Conservation (phyloP, 1,140 invertebrate genomes). For the Drosophila cardini region DNA sequence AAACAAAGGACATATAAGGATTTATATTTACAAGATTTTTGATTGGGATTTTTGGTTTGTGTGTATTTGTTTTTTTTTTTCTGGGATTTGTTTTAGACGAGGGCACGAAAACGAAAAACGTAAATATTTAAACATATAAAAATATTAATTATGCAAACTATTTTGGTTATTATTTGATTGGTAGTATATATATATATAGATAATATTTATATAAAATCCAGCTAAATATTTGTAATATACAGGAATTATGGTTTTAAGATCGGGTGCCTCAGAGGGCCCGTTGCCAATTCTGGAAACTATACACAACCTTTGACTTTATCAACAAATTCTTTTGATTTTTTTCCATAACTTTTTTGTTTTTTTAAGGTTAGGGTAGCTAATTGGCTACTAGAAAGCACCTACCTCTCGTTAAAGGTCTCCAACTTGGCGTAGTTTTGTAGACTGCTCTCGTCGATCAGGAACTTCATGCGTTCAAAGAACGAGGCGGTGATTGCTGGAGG, state of each 20-base stretch:
- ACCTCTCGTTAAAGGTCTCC: slow-evolving; percentile 99
- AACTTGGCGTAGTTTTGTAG: slow-evolving; percentile 97
- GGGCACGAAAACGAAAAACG: slow-evolving; percentile 81
- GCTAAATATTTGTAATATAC: slow-evolving; percentile 61
- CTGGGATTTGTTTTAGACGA: slow-evolving; percentile 78
- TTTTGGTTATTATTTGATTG: slow-evolving; percentile 72
- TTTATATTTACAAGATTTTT: slow-evolving; percentile 74
- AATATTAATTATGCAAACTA: slow-evolving; percentile 81
- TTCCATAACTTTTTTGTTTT: slow-evolving; percentile 39
- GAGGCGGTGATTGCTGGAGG: slow-evolving; percentile 97
- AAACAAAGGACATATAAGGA: slow-evolving; percentile 83
- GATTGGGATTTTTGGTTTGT: slow-evolving; percentile 52
- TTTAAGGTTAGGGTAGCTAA: slow-evolving; percentile 46
- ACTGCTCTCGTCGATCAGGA: slow-evolving; percentile 98
- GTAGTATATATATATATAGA: slow-evolving; percentile 36
- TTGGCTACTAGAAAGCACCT: slow-evolving; percentile 85
- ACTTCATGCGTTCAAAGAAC: slow-evolving; percentile 99
- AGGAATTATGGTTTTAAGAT: slow-evolving; percentile 41
- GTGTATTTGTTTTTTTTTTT: slow-evolving; percentile 50
- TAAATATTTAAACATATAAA: slow-evolving; percentile 80
- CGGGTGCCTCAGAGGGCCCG: slow-evolving; percentile 23
- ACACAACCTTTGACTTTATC: slow-evolving; percentile 46
- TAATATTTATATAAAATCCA: slow-evolving; percentile 48
- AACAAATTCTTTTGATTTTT: slow-evolving; percentile 42
- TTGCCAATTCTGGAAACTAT: slow-evolving; percentile 67